Percentiles rank a stretch among this genome's conserved stretches.
Conservation (phyloP, 2,113 vertebrate genomes). For the Saguinus midas region DNA sequence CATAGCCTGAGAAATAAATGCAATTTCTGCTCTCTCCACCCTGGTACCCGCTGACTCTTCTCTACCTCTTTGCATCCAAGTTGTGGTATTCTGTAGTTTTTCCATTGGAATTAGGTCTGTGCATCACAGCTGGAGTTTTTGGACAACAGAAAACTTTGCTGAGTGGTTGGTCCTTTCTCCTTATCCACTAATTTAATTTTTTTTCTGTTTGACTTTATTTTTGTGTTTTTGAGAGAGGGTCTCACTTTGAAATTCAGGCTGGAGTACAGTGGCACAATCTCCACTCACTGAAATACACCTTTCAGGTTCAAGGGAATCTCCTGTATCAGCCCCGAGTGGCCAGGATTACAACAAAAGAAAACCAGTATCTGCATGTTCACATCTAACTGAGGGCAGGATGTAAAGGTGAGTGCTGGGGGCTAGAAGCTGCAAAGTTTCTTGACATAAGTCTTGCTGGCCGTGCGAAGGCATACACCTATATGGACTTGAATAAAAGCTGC, state of each 20-base stretch:
- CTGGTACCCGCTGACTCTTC: background rate
- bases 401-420: background rate
- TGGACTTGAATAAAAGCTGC: background rate
- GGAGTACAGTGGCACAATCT: background rate
- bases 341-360: too few relatives aligned
- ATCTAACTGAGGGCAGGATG: background rate
- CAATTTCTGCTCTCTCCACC: background rate
- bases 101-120: background rate
- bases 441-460: background rate
- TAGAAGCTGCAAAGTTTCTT: background rate
- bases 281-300: background rate
- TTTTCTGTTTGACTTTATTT: background rate
- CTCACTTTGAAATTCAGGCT: background rate
- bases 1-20: background rate
- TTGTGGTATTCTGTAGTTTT: background rate
- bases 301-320: background rate
- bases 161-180: background rate
- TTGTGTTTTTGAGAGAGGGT: background rate
- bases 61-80: background rate
- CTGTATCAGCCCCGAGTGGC: background rate
- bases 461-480: background rate
- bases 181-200: background rate
- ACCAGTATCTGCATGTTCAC: background rate
- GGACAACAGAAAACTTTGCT: background rate
- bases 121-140: background rate